These are phyloP conservation scores for Hemicentrotus pulcherrimus DNA, from an alignment of 35 echinoderm and acorn worm genomes.

Conservation along the genomic window DNA sequence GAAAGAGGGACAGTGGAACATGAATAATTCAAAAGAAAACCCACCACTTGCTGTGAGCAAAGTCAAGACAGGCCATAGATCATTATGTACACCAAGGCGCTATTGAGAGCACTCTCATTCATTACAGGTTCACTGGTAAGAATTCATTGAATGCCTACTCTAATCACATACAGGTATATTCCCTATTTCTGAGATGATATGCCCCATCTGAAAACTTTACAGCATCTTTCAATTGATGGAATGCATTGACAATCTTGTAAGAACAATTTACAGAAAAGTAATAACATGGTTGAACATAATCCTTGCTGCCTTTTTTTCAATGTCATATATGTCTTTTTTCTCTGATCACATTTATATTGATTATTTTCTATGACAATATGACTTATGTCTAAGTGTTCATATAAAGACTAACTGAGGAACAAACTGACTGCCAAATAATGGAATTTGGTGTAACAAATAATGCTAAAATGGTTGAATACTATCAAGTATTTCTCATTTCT, in stretches of 20 bases:
- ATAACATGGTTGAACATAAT: too few relatives aligned
- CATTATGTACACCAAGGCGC: not conserved
- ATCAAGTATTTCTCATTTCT: not conserved
- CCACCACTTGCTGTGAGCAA: not conserved
- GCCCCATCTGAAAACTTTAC: not conserved
- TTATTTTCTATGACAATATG: too few relatives aligned
- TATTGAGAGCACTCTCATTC: not conserved
- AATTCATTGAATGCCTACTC: not conserved
- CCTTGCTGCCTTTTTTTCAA: too few relatives aligned
- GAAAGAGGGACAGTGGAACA: not conserved
- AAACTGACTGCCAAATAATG: not conserved
- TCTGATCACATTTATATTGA: too few relatives aligned
- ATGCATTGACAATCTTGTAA: too few relatives aligned
- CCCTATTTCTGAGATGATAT: not conserved
- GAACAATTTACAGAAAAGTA: too few relatives aligned
- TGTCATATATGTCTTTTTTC: too few relatives aligned
- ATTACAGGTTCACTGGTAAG: not conserved
- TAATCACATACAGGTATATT: not conserved
- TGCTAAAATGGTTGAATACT: not conserved
- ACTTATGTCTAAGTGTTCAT: not conserved
- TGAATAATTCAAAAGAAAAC: conserved; percentile 5
- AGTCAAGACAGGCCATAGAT: not conserved
- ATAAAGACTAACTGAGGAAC: not conserved
- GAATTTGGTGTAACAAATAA: not conserved
- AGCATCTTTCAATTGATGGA: too few relatives aligned